These are phyloP conservation scores for Hylaea fasciaria DNA, from an alignment of 2,888 invertebrate species.

Conservation along the genomic window DNA sequence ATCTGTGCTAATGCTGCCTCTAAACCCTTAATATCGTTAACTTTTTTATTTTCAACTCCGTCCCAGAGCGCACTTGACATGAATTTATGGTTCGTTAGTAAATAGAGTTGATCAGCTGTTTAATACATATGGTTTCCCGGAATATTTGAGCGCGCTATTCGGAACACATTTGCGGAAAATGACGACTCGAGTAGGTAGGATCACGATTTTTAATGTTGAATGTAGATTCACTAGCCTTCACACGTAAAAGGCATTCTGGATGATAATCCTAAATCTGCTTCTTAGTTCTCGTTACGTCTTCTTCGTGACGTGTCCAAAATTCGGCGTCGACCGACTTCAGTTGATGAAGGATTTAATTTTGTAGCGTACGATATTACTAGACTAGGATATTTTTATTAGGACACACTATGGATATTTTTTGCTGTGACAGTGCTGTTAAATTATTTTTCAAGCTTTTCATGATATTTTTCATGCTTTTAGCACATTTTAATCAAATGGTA, in stretches of 20 bases:
- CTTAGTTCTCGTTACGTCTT: background rate
- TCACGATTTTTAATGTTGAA: slow-evolving; percentile 15
- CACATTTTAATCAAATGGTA: too few relatives aligned
- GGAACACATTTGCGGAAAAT: slow-evolving; percentile 7
- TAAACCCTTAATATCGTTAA: slow-evolving; percentile 32
- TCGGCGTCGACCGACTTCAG: too few relatives aligned
- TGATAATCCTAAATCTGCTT: background rate
- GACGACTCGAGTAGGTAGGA: background rate
- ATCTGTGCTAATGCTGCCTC: slow-evolving; percentile 35
- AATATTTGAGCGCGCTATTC: background rate
- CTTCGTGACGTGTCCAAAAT: background rate
- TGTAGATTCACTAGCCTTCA: slow-evolving; percentile 21
- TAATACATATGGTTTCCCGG: slow-evolving; percentile 27
- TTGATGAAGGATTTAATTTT: too few relatives aligned
- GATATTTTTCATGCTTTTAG: too few relatives aligned
- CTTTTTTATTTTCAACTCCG: slow-evolving; percentile 15
- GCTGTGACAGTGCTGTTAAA: too few relatives aligned
- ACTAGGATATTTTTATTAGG: too few relatives aligned
- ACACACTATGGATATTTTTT: too few relatives aligned
- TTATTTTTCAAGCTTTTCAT: too few relatives aligned
- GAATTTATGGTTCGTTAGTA: slow-evolving; percentile 27
- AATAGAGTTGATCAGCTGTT: slow-evolving; percentile 37
- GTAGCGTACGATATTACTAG: too few relatives aligned
- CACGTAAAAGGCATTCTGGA: background rate
- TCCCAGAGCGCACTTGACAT: slow-evolving; percentile 15